Percentiles rank a stretch among this genome's conserved stretches.
Conservation (phyloP, 2,113 vertebrate genomes). For the Miniopterus natalensis region DNA sequence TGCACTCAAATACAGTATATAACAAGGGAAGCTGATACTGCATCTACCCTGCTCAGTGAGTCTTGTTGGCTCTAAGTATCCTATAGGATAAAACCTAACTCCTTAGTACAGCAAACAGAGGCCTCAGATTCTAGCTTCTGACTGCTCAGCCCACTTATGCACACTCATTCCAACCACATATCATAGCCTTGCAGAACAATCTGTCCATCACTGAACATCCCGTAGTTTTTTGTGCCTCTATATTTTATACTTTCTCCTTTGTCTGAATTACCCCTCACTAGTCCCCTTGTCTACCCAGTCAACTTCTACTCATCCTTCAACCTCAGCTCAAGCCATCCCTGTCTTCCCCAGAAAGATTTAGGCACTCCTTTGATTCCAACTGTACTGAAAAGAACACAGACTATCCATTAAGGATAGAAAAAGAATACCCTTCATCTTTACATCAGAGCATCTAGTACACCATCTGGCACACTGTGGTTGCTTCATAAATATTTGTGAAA, state of each 20-base stretch:
- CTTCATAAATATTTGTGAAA: conserved; percentile 74
- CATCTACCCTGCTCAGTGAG: neutral
- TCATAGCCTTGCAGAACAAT: neutral
- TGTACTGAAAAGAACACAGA: conserved; percentile 51
- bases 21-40: neutral
- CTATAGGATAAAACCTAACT: neutral
- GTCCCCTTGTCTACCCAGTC: neutral
- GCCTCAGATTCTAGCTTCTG: neutral
- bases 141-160: neutral
- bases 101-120: neutral
- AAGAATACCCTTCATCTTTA: conserved; percentile 67
- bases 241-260: neutral
- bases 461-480: conserved; percentile 58
- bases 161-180: neutral
- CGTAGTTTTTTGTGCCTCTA: neutral
- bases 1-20: neutral
- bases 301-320: conserved; percentile 31
- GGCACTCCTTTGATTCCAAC: conserved; percentile 5
- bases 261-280: neutral
- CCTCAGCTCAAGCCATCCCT: neutral
- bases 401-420: conserved; percentile 60
- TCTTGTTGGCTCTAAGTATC: neutral
- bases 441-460: conserved; percentile 64
- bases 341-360: conserved; percentile 55
- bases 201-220: neutral